Percentiles rank a stretch among this genome's conserved stretches.
These are phyloP conservation scores for Eugnorisma glareosa DNA, from an alignment of 2,888 invertebrate genomes.

Conservation along the genomic window DNA sequence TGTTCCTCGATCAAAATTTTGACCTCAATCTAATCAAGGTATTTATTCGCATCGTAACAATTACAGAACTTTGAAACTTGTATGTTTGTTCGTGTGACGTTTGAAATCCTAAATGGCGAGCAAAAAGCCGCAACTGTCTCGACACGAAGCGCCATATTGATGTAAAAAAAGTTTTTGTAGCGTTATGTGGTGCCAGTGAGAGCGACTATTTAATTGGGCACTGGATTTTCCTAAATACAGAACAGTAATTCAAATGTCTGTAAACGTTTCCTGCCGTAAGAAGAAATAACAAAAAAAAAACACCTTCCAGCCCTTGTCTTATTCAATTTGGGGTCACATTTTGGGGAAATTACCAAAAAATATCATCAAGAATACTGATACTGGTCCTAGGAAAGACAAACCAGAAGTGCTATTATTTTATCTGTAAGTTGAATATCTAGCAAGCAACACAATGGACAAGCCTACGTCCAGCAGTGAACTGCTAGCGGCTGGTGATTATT, in stretches of 20 bases:
- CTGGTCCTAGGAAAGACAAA: neutral
- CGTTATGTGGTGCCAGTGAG: slow-evolving; percentile 31
- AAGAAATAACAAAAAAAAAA: too few relatives aligned
- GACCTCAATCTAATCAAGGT: slow-evolving; percentile 8
- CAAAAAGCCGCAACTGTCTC: slow-evolving; percentile 61
- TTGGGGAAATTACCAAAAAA: neutral
- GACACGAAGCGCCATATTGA: slow-evolving; percentile 64
- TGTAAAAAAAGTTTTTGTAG: slow-evolving; percentile 63
- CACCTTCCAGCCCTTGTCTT: too few relatives aligned
- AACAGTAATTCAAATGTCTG: neutral
- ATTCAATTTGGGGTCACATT: too few relatives aligned
- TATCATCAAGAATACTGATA: neutral
- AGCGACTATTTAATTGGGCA: slow-evolving; percentile 24
- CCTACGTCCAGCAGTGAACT: neutral
- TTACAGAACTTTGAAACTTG: slow-evolving; percentile 34
- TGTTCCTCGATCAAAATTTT: neutral
- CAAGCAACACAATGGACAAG: neutral
- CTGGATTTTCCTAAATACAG: too few relatives aligned
- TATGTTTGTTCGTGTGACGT: slow-evolving; percentile 57
- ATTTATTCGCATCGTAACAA: slow-evolving; percentile 21
- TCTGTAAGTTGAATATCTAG: neutral
- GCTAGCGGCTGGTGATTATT: neutral
- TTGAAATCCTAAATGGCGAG: slow-evolving; percentile 61
- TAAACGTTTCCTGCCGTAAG: neutral
- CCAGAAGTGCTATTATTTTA: neutral